A percentile compares a stretch with the other conserved stretches of the same genome.
These are phyloP conservation scores for Sphaeramia orbicularis DNA, from an alignment of 2,797 vertebrate species.

Conservation along the genomic window DNA sequence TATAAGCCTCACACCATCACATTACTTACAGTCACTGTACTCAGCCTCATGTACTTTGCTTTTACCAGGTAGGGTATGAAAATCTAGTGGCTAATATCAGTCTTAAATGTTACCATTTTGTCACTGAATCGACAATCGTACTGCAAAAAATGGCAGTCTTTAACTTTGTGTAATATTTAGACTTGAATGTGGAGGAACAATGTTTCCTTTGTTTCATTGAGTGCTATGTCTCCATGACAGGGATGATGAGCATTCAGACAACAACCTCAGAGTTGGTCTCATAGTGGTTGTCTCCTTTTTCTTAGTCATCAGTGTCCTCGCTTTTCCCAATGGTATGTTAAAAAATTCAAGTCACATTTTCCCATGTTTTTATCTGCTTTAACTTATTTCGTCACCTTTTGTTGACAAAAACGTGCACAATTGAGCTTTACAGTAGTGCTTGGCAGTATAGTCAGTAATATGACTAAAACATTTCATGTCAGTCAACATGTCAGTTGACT, in stretches of 20 bases:
- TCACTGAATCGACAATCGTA: too few relatives aligned
- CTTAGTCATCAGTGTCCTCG: slow-evolving; percentile 94
- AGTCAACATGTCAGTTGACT: too few relatives aligned
- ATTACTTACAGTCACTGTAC: slow-evolving; percentile 89
- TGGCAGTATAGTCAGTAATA: too few relatives aligned
- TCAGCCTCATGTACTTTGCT: slow-evolving; percentile 95
- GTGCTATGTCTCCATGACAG: slow-evolving; percentile 79
- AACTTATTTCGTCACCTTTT: too few relatives aligned
- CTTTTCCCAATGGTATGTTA: slow-evolving; percentile 94
- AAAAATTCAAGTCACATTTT: not conserved
- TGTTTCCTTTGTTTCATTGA: slow-evolving; percentile 5
- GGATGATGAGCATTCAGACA: slow-evolving; percentile 91
- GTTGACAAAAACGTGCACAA: too few relatives aligned
- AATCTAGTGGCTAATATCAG: not conserved
- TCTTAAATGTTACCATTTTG: not conserved
- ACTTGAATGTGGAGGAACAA: not conserved
- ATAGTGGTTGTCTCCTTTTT: slow-evolving; percentile 94
- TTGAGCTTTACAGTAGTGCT: too few relatives aligned
- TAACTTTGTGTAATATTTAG: not conserved
- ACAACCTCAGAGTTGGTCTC: slow-evolving; percentile 93
- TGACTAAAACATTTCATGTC: too few relatives aligned
- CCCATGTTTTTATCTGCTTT: not conserved
- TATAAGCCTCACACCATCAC: slow-evolving; percentile 97
- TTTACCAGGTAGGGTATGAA: slow-evolving; percentile 88
- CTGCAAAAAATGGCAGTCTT: not conserved